Conservation (phyloP, 2,113 vertebrate genomes). For the Halichoerus grypus region DNA sequence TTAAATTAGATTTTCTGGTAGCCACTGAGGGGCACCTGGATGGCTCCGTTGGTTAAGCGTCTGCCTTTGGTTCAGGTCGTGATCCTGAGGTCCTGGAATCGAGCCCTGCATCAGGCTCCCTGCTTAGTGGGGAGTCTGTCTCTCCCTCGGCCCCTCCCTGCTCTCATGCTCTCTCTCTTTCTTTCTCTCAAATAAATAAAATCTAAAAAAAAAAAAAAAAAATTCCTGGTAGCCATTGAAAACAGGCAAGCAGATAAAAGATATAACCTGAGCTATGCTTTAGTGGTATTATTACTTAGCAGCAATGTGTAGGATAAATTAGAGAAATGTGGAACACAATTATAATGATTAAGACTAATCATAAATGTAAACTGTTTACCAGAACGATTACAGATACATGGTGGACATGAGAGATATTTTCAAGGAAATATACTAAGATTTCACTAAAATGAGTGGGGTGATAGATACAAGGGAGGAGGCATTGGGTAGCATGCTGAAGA, state of each 20-base stretch:
- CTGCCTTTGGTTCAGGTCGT: background rate
- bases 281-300: background rate
- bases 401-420: background rate
- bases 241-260: background rate
- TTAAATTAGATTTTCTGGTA: background rate
- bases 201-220: background rate
- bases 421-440: background rate
- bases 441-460: background rate
- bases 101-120: background rate
- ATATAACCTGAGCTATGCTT: background rate
- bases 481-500: background rate
- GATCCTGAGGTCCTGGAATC: background rate
- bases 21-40: background rate
- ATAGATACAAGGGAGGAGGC: background rate
- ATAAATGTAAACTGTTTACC: background rate
- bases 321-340: background rate
- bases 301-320: background rate
- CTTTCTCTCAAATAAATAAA: background rate
- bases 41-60: rapidly evolving
- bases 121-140: background rate
- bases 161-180: background rate
- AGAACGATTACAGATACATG: background rate
- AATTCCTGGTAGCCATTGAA: background rate
- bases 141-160: background rate
- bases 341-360: background rate